Base-by-base conservation (phyloP, 2,888 invertebrate genomes). In the Zele albiditarsus region DNA sequence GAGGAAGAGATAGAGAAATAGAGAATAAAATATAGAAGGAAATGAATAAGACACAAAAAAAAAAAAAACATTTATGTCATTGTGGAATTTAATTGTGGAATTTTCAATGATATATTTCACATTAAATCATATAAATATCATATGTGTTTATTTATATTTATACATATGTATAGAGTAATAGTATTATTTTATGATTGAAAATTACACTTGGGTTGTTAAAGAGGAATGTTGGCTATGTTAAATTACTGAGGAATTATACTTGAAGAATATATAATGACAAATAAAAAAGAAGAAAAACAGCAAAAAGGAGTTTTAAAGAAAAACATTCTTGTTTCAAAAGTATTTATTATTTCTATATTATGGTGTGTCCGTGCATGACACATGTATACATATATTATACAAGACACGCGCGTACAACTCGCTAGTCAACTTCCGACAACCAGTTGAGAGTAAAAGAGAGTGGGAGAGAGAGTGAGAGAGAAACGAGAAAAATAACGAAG, bases 391-490 rank as follows among this genome's bases (percentile, higher is more conserved):
- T 46, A 46, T 53, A 53, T 53, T 53, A 53, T 53, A 8, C 53
- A 53, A 53, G 53, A 53, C 53, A 53, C 53, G 20, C 53, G 53
- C 20, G 53, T 60, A 60, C 5, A 28, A 27, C 16, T 60, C 28
- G 60, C 60, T 27, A 27, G 28, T 60, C 60, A 25, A 60, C 60
- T 60, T 60, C 60, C 60, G 60, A 60, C 60, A 60, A 60, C 27
- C 53, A 53, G 20, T 53, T 20, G 53, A 53, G 46, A n/a, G n/a
- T 3, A 46, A 46, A n/a, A 4, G 46, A 46, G 46, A 46, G n/a
- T n/a, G 46, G n/a, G n/a, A 53, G 53, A 53, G 12, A 42, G 5
- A 42, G 42, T 42, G 42, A 42, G 42, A 8, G 46, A 46, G 46
- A 46, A n/a, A 3, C 16, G 46, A 46, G 46, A 46, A 46, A n/a